phyloP scores from a whole-genome alignment of 2,888 invertebrate genomes.

The Trachelus tabidus region DNA sequence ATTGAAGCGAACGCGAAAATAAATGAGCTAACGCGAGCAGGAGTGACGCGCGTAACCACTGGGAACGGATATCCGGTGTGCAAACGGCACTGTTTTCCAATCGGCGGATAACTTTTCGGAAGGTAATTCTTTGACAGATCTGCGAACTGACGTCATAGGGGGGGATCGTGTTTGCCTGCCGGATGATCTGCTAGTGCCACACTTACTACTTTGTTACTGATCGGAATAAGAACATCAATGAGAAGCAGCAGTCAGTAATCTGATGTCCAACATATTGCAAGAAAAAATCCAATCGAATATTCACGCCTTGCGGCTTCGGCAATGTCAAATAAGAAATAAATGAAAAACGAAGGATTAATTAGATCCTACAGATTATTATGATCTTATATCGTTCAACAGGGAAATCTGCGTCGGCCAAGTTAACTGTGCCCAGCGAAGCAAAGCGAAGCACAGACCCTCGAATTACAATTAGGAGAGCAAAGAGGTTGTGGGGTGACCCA shows the following conservation, averaged over 20 bases:
- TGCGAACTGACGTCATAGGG: too few relatives aligned
- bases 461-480: background rate
- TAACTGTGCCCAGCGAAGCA: too few relatives aligned
- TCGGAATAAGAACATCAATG: background rate
- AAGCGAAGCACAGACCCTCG: background rate
- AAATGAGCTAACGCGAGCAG: slow-evolving; percentile 11
- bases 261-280: background rate
- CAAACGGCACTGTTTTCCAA: slow-evolving; percentile 3
- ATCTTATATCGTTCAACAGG: background rate
- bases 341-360: background rate
- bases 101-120: background rate
- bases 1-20: slow-evolving; percentile 27
- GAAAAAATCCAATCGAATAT: background rate
- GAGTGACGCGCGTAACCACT: background rate
- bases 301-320: background rate
- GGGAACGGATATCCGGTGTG: slow-evolving; percentile 12
- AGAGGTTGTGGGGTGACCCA: background rate
- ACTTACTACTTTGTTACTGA: background rate
- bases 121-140: background rate
- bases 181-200: too few relatives aligned
- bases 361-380: background rate
- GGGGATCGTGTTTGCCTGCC: background rate
- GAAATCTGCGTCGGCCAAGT: background rate
- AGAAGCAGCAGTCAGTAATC: background rate
- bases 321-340: background rate